Evolutionary conservation across 2,113 vertebrate genomes (phyloP), one percentile per base, ranked within the genome.

Genomic region (Sitta europaea): DNA sequence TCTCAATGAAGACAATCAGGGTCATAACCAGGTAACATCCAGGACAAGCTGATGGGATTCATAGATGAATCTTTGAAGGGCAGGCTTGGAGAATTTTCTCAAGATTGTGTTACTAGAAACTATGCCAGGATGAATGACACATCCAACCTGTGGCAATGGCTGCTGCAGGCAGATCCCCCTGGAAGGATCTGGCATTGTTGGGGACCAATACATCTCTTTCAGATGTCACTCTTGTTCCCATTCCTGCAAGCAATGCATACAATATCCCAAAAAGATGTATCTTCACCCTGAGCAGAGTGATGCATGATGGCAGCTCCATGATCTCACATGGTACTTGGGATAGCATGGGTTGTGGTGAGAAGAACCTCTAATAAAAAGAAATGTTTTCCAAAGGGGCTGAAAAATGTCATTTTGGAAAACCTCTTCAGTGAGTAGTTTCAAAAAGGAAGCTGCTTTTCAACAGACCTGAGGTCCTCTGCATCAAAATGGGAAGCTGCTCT

Each of bases 261-360:
- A 0, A 1, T 23, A 42, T 7, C 21, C 29, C 61, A 20, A 29
- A 17, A 23, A 47, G 25, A 33, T 0, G 1, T 2, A 19, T 6
- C 9, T 12, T 6, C 7, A 6, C 53, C 22, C 12, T 12, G 5
- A 53, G 27, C 43, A 48, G 9, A 48, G 51, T 5, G 0, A 47
- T 0, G 0, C 6, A 8, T 14, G 45, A 43, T 3, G 6, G 20
- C 47, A 59, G 23, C 18, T 18, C 40, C 35, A 17, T 2, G 2
- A 33, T 27, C 24, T 25, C 3, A 4, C 12, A 3, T 4, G 54
- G 17, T 1, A 0, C n/a, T 2, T 1, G 2, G 20, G 6, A 23
- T 1, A 0, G 16, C 1, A 6, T 1, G 11, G 24, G 5, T 20
- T 29, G 20, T 28, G 9, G 27, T 10, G 19, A 27, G 35, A 54